These are phyloP conservation scores for Cheilosia vernalis DNA, from an alignment of 2,888 invertebrate species.

Conservation along the genomic window DNA sequence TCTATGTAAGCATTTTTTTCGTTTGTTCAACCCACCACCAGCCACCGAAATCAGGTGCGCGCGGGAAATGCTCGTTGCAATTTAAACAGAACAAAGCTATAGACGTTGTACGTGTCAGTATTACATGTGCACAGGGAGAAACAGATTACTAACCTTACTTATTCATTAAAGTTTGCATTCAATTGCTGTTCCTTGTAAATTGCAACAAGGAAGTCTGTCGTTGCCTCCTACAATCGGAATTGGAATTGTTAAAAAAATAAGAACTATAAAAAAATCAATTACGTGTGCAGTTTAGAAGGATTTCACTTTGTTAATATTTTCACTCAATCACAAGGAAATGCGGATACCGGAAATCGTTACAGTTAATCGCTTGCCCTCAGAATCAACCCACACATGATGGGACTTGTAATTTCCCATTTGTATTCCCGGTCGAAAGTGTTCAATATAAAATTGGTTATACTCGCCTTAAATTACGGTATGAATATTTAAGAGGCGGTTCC, in stretches of 20 bases:
- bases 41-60: conserved; percentile 30
- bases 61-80: conserved; percentile 22
- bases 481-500: conserved; percentile 33
- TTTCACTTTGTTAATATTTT: conserved; percentile 14
- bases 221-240: not conserved
- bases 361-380: too few relatives aligned
- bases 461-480: conserved; percentile 26
- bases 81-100: conserved; percentile 47
- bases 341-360: too few relatives aligned
- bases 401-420: conserved; percentile 1
- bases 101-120: conserved; percentile 14
- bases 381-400: not conserved
- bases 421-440: not conserved
- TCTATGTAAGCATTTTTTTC: not conserved
- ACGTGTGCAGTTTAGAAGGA: conserved; percentile 10
- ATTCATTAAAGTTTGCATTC: conserved; percentile 50
- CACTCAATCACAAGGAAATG: not conserved
- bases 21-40: not conserved
- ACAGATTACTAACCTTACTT: conserved; percentile 34
- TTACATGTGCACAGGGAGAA: conserved; percentile 19
- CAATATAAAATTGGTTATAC: conserved; percentile 5
- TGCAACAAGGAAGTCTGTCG: conserved; percentile 4
- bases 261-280: conserved; percentile 27
- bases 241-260: not conserved
- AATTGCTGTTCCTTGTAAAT: conserved; percentile 14